Percentiles rank a stretch among this genome's conserved stretches.
These are phyloP conservation scores for Esox masquinongy DNA, from an alignment of 2,797 vertebrate genomes.

Conservation along the genomic window DNA sequence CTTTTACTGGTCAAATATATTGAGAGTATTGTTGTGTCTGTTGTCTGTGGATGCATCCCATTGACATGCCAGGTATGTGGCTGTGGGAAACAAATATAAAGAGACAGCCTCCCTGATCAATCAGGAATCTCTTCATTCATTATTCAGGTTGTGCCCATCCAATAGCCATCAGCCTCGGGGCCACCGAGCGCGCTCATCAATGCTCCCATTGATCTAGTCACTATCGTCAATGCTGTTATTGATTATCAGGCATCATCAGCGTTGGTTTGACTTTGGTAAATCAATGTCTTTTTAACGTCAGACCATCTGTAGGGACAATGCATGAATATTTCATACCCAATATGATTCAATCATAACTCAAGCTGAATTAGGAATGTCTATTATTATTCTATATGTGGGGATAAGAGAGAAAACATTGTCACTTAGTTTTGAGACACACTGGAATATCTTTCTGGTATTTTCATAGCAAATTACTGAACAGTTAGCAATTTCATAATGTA, in stretches of 20 bases:
- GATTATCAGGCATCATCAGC: conserved; percentile 77
- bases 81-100: conserved; percentile 55
- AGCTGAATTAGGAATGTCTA: conserved; percentile 44
- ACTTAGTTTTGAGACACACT: background rate
- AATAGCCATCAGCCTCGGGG: conserved; percentile 70
- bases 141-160: conserved; percentile 71
- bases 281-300: conserved; percentile 74
- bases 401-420: background rate
- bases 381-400: conserved; percentile 17
- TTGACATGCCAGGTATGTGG: conserved; percentile 70
- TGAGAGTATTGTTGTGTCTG: conserved; percentile 20
- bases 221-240: conserved; percentile 59
- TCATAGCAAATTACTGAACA: no score
- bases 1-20: conserved; percentile 22
- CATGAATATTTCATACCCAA: conserved; percentile 73
- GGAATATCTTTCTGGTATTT: background rate
- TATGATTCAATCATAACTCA: conserved; percentile 65
- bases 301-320: conserved; percentile 64
- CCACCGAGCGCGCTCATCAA: conserved; percentile 72
- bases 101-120: conserved; percentile 72
- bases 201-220: conserved; percentile 70
- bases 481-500: no score
- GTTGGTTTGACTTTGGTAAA: conserved; percentile 77
- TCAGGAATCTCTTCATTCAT: conserved; percentile 76
- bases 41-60: conserved; percentile 34